Evolutionary conservation across 2,888 invertebrate species (phyloP).

Genomic region (Ryuthela nishihirai): DNA sequence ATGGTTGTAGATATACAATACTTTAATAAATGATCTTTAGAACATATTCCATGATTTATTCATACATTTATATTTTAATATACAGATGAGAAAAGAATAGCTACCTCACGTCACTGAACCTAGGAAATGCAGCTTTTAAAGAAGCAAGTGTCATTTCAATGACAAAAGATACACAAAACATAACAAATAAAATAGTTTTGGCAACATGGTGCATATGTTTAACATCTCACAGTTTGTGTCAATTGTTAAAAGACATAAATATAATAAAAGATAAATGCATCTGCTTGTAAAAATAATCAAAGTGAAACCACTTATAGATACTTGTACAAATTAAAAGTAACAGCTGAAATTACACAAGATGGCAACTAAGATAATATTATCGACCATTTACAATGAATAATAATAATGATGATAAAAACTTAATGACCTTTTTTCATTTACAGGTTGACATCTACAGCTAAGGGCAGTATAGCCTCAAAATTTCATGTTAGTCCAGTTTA

Average conservation of each 20-base stretch:
- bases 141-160: slow-evolving; percentile 11
- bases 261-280: slow-evolving; percentile 32
- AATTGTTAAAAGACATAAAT: slow-evolving; percentile 34
- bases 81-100: slow-evolving; percentile 26
- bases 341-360: slow-evolving; percentile 23
- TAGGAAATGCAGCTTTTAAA: slow-evolving; percentile 12
- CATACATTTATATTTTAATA: neutral
- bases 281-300: slow-evolving; percentile 22
- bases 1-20: no score
- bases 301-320: slow-evolving; percentile 26
- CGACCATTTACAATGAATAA: slow-evolving; percentile 37
- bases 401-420: slow-evolving; percentile 22
- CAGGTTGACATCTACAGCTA: slow-evolving; percentile 35
- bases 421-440: slow-evolving; percentile 23
- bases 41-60: neutral
- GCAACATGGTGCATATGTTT: slow-evolving; percentile 34
- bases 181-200: slow-evolving; percentile 26
- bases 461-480: slow-evolving; percentile 29
- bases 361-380: slow-evolving; percentile 33
- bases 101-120: slow-evolving; percentile 33
- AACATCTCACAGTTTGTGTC: slow-evolving; percentile 17
- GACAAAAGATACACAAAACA: slow-evolving; percentile 14
- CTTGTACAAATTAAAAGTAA: slow-evolving; percentile 20
- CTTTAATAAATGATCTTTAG: neutral
- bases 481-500: slow-evolving; percentile 13